Evolutionary conservation across 1,140 invertebrate genomes (phyloP).

Genomic region (Antheraea mylitta): DNA sequence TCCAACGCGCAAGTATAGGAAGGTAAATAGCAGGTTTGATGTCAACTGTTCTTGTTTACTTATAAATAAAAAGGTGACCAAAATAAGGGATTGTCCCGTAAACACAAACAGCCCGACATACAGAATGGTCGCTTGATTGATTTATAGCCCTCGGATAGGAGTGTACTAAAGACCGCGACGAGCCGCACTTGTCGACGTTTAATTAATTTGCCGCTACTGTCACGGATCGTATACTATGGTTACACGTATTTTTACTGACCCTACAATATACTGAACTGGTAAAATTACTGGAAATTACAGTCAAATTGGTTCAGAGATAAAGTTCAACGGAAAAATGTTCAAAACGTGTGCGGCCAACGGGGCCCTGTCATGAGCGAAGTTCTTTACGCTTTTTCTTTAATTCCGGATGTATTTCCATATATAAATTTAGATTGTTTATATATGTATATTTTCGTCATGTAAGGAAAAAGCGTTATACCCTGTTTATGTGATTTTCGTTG

Average conservation of each 20-base stretch:
- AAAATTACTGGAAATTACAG: background rate
- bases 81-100: background rate
- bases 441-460: no score
- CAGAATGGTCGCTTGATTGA: slow-evolving; percentile 47
- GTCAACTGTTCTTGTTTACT: no score
- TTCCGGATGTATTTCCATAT: no score
- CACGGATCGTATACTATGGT: slow-evolving; percentile 4
- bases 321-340: background rate
- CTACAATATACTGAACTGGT: background rate
- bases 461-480: no score
- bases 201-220: slow-evolving; percentile 49
- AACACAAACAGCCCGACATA: background rate
- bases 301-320: background rate
- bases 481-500: no score
- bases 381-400: no score
- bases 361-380: no score
- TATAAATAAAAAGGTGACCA: background rate
- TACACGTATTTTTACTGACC: slow-evolving; percentile 17
- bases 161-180: slow-evolving; percentile 26
- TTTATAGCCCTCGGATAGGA: slow-evolving; percentile 34
- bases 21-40: no score
- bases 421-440: no score
- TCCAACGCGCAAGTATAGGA: no score
- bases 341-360: no score
- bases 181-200: slow-evolving; percentile 44